Base-by-base conservation (phyloP, 2,797 vertebrate species). In the Sciaenops ocellatus region DNA sequence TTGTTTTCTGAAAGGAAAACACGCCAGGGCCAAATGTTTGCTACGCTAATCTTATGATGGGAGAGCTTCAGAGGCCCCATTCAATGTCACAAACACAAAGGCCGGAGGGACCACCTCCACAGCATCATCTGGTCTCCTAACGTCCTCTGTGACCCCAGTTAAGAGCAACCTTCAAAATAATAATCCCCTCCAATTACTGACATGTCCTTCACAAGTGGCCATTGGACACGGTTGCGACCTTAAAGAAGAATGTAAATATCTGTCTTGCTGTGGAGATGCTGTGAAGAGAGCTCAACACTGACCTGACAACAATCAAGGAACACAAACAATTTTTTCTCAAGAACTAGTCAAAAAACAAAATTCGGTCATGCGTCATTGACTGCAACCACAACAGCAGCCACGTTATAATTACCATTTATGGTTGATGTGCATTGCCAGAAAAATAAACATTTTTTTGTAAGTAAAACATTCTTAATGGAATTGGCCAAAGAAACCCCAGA, bases 401-500 rank as follows among this genome's bases (percentile, higher is more conserved):
- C 60, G 59, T 57, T 60, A 71, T 63, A 82, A 87, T 87, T 61
- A 38, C 95, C 95, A 95, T 96, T 92, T 96, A 94, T 85, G 94
- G 95, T 85, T 56, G 79, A 85, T 71, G 48, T 79, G 79, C 76
- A 74, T 59, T 24, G 66, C 62, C 59, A 67, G 75, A 71, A 79
- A 88, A 92, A 88, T 73, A 84, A 79, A 74, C 52, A 9, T 59
- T 20, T 68, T 57, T 72, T 46, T 60, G 50, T 65, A 86, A 67
- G 86, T 80, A 82, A 85, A 83, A 73, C 85, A 75, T 38, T 82
- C 77, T 78, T 79, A 55, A 78, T 77, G 74, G 81, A 85, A 79
- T 69, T 71, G 85, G 79, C 83, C 59, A 46, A 69, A 65, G 57
- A 66, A 50, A 56, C 77, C 76, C 87, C 91, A 83, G 18, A 16